These are phyloP conservation scores for Spodoptera frugiperda DNA, from an alignment of 1,140 invertebrate genomes.

Conservation along the genomic window DNA sequence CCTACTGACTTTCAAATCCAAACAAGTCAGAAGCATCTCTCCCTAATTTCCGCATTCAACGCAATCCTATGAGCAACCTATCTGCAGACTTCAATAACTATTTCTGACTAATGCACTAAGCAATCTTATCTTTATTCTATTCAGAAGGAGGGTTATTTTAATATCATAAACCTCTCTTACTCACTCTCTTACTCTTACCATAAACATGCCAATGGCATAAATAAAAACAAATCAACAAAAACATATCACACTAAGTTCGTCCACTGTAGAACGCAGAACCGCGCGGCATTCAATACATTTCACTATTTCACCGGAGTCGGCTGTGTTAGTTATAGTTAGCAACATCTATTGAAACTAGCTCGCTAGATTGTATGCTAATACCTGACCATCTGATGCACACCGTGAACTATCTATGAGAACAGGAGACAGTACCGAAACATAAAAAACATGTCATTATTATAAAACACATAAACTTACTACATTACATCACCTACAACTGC, in stretches of 20 bases:
- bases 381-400: conserved; percentile 19
- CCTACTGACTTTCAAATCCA: neutral
- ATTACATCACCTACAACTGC: no score
- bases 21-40: neutral
- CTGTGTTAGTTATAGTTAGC: conserved; percentile 32
- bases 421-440: neutral
- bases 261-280: conserved; percentile 16
- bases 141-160: no score
- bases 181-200: no score
- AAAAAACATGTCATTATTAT: neutral
- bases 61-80: no score
- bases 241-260: neutral
- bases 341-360: conserved; percentile 22
- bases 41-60: neutral
- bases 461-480: no score
- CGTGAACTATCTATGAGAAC: neutral
- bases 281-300: conserved; percentile 41
- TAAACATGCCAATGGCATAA: no score
- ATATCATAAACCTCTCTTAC: no score
- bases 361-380: conserved; percentile 45
- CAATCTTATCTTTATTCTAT: no score
- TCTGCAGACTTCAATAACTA: no score
- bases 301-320: conserved; percentile 36
- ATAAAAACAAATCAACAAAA: neutral
- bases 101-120: no score